Base-by-base conservation (phyloP, 2,888 invertebrate genomes). In the Aleiodes testaceus region DNA sequence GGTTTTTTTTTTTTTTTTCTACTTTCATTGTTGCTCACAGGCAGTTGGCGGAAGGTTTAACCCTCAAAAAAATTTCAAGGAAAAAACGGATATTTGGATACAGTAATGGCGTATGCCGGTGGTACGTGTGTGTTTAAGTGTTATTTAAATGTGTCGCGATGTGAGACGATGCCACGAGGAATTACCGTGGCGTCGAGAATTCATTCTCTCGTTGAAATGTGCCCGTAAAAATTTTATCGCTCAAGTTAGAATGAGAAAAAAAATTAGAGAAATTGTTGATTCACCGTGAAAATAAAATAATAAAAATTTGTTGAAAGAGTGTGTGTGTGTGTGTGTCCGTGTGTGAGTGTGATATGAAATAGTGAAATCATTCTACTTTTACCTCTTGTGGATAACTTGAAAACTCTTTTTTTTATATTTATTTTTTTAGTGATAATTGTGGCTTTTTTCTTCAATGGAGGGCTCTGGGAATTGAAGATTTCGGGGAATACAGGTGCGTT, bases 111-210 rank as follows among this genome's bases (percentile, higher is more conserved):
- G 65, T 65, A 65, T 26, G 65, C 47, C 49, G 65, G 47, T 47
- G 45, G 16, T 26, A 11, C 47, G 55, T 30, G n/a, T 45, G 53
- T 44, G 45, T 55, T 44, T 44, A 42, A 53, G 53, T 55, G 55
- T 55, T 50, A 53, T 53, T 66, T 67, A 30, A 53, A 55, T 55
- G 67, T 45, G 55, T 45, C 30, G 55, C 55, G 45, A 55, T 44
- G 67, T 55, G 50, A 45, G 16, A 67, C 55, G 22, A 45, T 44
- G 55, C 67, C 67, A 55, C 67, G 55, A 55, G 55, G 67, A 55
- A 44, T 18, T 67, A 47, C 61, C 42, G 59, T 53, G 49, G 61
- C 50, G 49, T 59, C 61, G 47, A 61, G 42, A 36, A 59, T 59
- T 59, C 18, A 16, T 9, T 14, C 14, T 14, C 6, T 36, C 14